Conservation (phyloP, 2,797 vertebrate genomes). For the Coluber constrictor region DNA sequence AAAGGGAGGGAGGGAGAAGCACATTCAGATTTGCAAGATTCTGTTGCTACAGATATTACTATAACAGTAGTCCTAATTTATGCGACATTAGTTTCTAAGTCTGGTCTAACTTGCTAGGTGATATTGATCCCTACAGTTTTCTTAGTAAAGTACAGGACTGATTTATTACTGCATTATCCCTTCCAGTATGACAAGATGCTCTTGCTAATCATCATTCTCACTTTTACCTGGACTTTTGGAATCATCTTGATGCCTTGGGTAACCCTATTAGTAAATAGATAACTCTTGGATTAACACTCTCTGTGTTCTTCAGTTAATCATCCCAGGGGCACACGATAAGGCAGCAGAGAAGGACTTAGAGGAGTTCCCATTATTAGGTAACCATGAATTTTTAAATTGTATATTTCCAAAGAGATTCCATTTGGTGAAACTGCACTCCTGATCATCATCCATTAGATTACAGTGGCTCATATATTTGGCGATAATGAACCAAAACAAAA, state of each 20-base stretch:
- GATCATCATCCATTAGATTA: background rate
- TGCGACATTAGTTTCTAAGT: background rate
- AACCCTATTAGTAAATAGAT: background rate
- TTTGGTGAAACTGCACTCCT: background rate
- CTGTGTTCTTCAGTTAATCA: background rate
- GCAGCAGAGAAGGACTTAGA: background rate
- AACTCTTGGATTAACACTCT: background rate
- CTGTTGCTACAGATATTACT: background rate
- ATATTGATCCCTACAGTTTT: background rate
- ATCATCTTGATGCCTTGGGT: background rate
- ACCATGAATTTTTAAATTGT: background rate
- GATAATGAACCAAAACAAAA: background rate
- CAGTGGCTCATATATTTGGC: background rate
- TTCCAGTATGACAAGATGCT: background rate
- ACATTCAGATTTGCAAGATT: background rate
- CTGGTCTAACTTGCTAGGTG: background rate
- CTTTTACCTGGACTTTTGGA: background rate
- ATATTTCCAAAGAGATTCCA: background rate
- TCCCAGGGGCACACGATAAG: background rate
- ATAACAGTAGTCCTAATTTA: background rate
- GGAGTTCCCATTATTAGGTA: background rate
- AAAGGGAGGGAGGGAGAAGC: background rate
- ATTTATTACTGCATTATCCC: background rate
- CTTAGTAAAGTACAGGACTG: background rate
- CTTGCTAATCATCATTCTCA: background rate